Percentiles rank a stretch among this genome's conserved stretches.
These are phyloP conservation scores for Adrianichthys oophorus DNA, from an alignment of 2,797 vertebrate species.

Conservation along the genomic window DNA sequence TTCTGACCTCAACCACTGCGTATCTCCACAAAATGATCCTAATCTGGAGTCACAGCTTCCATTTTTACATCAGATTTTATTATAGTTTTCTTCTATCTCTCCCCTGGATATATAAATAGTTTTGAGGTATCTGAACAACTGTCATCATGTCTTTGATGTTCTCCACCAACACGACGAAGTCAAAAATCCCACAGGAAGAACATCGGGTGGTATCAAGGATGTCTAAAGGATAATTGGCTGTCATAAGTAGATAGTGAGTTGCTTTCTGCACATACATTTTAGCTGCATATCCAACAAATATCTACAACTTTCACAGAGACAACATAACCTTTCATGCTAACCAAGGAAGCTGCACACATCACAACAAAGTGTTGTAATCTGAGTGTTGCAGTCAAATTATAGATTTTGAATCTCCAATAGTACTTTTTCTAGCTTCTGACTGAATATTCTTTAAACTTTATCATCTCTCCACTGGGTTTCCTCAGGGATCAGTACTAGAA, in stretches of 20 bases:
- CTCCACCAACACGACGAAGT: background rate
- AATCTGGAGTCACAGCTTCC: background rate
- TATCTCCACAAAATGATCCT: constrained; percentile 5
- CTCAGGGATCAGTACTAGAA: no score
- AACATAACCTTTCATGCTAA: no score
- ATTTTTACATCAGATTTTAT: constrained; percentile 4
- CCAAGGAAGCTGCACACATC: no score
- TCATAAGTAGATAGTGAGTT: background rate
- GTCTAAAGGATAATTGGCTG: constrained; percentile 12
- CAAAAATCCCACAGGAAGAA: constrained; percentile 10
- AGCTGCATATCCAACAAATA: no score
- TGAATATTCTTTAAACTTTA: no score
- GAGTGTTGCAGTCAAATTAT: no score
- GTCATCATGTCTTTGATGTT: constrained; percentile 5
- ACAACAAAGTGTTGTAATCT: no score
- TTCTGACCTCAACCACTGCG: constrained; percentile 16
- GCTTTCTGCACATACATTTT: no score
- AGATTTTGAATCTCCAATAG: no score
- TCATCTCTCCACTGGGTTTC: no score
- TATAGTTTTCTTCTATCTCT: constrained; percentile 1
- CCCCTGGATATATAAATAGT: constrained; percentile 9
- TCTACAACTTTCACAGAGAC: no score
- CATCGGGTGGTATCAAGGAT: constrained; percentile 19
- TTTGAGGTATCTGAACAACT: constrained; percentile 22
- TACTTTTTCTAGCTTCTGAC: no score